phyloP scores from a whole-genome alignment of 1,140 invertebrate genomes.

The Sesamia nonagrioides region DNA sequence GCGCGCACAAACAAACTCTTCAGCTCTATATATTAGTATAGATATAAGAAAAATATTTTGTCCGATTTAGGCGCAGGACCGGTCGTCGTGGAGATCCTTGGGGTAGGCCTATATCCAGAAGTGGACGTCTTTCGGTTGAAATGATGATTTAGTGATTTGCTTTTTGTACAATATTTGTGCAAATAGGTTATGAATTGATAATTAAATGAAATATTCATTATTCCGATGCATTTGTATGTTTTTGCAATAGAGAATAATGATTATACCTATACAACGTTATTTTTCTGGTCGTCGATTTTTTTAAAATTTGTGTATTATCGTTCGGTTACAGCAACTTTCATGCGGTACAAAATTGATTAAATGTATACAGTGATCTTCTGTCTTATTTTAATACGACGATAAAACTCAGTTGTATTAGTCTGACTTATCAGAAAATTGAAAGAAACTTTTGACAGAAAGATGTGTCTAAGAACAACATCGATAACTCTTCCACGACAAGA shows the following conservation, averaged over 20 bases:
- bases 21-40: no score
- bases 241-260: conserved; percentile 20
- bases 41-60: no score
- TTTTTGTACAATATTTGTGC: neutral
- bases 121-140: no score
- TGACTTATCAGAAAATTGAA: no score
- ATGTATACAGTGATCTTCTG: neutral
- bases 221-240: conserved; percentile 1
- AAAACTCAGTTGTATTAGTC: neutral
- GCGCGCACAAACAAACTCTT: no score
- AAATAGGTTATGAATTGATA: neutral
- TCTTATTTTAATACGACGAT: neutral
- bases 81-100: no score
- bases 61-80: no score
- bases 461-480: conserved; percentile 43
- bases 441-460: neutral
- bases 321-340: neutral
- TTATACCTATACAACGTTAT: no score
- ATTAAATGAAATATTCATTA: neutral
- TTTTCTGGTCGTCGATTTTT: no score
- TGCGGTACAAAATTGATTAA: neutral
- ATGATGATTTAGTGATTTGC: neutral
- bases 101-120: no score
- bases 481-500: conserved; percentile 41
- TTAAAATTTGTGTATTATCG: no score